These are phyloP conservation scores for Drosophila ficusphila DNA, from an alignment of 1,140 invertebrate species.

Conservation along the genomic window DNA sequence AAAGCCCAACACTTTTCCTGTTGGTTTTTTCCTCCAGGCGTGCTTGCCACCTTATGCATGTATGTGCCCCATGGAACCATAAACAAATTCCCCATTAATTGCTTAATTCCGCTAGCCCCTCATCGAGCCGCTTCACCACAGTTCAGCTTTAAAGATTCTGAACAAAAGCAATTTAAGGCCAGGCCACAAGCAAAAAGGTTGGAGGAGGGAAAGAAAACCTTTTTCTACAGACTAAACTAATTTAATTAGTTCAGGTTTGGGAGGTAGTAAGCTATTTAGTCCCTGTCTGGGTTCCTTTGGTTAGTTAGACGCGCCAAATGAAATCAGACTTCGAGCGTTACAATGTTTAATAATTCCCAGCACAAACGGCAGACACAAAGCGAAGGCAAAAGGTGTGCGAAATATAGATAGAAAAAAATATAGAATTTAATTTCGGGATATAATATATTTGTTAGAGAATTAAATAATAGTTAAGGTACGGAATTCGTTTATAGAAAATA, in stretches of 20 bases:
- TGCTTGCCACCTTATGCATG: constrained; percentile 1
- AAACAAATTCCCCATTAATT: constrained; percentile 72
- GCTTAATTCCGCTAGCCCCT: constrained; percentile 50
- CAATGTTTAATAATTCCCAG: constrained; percentile 57
- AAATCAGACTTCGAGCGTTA: constrained; percentile 63
- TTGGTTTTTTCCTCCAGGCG: constrained; percentile 4
- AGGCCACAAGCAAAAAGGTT: constrained; percentile 16
- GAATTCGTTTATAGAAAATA: too few relatives aligned
- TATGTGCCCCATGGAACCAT: constrained; percentile 19
- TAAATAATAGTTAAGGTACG: too few relatives aligned
- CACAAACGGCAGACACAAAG: constrained; percentile 16
- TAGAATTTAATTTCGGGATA: too few relatives aligned
- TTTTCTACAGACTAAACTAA: constrained; percentile 59
- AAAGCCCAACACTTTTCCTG: constrained; percentile 48
- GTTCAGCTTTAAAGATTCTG: constrained; percentile 42
- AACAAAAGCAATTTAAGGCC: constrained; percentile 62
- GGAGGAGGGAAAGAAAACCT: too few relatives aligned
- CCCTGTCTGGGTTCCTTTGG: constrained; percentile 32
- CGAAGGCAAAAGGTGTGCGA: constrained; percentile 25
- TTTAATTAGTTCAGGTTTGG: constrained; percentile 64
- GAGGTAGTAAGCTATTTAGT: constrained; percentile 19
- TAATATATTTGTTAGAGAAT: too few relatives aligned
- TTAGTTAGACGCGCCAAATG: constrained; percentile 56
- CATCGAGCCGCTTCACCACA: neutral
- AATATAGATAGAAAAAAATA: constrained; percentile 13